Evolutionary conservation across 2,888 invertebrate genomes (phyloP), one percentile per base, ranked within the genome.

Genomic region (Metopia argyrocephala): DNA sequence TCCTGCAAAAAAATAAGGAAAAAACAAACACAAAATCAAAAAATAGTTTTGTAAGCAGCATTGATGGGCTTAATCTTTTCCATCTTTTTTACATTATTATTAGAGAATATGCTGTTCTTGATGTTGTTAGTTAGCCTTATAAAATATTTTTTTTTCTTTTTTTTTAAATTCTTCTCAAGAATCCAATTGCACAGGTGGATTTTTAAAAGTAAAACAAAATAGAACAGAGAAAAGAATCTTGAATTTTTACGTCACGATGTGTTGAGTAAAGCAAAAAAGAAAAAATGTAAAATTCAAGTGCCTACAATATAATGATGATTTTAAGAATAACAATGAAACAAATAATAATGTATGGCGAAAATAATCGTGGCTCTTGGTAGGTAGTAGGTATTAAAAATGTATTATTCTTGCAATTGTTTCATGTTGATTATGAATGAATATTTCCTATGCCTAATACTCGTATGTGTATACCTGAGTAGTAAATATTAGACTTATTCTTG

Each of bases 181-280:
- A 66, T 56, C 66, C 70, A 62, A 75, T 65, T 66, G 66, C 61
- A 78, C 81, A 81, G 81, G 81, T 81, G 81, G 50, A 78, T 75
- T 75, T 38, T 52, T 27, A 28, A 64, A 28, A n/a, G n/a, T n/a
- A 48, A 45, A 25, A 61, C 3, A 28, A 45, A 23, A 48, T 0
- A 45, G 57, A 50, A n/a, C 6, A 31, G 57, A 20, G 57, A 54
- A 48, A 74, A 68, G 31, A 56, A n/a, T 52, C 45, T 66, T 70
- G 23, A 38, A 66, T 18, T 61, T 38, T 69, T 66, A 78, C 78
- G 50, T 81, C 78, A 80, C 64, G 54, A 68, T 38, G 69, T 57
- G 15, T 38, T 23, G 52, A 66, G 38, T n/a, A 38, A 38, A 38
- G 12, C n/a, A n/a, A 38, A 6, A 38, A 38, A 15, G 15, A 38